Evolutionary conservation across 2,797 vertebrate genomes (phyloP).

Genomic region (Cynopterus sphinx): DNA sequence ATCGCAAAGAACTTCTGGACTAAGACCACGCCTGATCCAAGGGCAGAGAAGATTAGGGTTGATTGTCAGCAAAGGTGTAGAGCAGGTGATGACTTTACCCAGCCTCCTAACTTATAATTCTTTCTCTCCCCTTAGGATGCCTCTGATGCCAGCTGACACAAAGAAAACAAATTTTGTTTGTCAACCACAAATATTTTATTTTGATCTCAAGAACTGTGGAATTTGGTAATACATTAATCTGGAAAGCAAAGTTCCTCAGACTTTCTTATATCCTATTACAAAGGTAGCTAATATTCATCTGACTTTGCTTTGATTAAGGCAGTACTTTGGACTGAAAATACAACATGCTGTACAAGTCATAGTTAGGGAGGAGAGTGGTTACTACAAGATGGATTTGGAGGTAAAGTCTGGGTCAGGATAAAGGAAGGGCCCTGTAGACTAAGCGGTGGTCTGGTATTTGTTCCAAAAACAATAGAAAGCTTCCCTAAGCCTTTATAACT

Average conservation of each 20-base stretch:
- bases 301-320: background rate
- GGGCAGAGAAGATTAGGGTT: background rate
- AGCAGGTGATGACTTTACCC: background rate
- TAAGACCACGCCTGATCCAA: background rate
- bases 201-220: background rate
- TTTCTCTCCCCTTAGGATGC: no score
- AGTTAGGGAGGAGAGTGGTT: background rate
- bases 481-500: background rate
- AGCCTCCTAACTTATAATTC: background rate
- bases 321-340: background rate
- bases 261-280: background rate
- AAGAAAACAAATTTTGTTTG: background rate
- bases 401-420: no score
- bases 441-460: background rate
- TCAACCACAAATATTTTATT: background rate
- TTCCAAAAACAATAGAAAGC: background rate
- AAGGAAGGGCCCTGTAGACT: background rate
- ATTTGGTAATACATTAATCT: background rate
- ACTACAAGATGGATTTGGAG: background rate
- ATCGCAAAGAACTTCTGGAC: background rate
- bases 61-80: background rate
- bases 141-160: background rate
- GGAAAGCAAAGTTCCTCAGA: background rate
- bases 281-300: background rate
- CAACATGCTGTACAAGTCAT: background rate